phyloP scores from a whole-genome alignment of 2,797 vertebrate genomes.

The Pipistrellus pygmaeus region DNA sequence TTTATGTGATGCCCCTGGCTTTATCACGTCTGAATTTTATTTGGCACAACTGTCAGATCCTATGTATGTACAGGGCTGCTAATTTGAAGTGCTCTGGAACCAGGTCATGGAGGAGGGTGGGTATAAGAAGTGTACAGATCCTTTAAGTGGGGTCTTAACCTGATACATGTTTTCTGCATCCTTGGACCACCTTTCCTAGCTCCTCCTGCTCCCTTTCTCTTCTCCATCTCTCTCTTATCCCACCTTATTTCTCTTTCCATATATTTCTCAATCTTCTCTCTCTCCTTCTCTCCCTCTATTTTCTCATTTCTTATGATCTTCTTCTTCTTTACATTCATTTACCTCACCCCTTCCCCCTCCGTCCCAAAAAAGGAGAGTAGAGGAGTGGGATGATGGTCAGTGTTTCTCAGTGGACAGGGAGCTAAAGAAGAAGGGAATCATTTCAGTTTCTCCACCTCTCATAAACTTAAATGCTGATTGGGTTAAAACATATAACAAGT shows the following conservation, averaged over 20 bases:
- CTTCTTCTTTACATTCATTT: not conserved
- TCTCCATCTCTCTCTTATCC: not conserved
- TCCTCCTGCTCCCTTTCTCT: not conserved
- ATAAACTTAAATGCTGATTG: not conserved
- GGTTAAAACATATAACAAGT: slow-evolving; percentile 38
- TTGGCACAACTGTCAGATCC: not conserved
- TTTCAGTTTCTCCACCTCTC: not conserved
- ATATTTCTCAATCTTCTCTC: not conserved
- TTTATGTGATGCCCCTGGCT: not conserved
- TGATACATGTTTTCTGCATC: not conserved
- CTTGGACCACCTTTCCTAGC: not conserved
- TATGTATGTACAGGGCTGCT: not conserved
- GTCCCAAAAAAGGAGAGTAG: not conserved
- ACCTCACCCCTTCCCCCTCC: accelerated
- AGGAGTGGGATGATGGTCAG: not conserved
- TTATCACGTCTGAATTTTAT: slow-evolving; percentile 40
- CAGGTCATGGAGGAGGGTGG: not conserved
- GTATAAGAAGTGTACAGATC: not conserved
- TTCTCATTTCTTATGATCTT: not conserved
- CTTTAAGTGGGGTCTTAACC: not conserved
- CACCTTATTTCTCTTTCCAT: not conserved
- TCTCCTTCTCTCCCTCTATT: not conserved
- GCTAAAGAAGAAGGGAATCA: not conserved
- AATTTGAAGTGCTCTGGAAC: not conserved
- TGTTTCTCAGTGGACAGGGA: not conserved